Base-by-base conservation (phyloP, 2,888 invertebrate genomes). In the Phlogophora meticulosa region DNA sequence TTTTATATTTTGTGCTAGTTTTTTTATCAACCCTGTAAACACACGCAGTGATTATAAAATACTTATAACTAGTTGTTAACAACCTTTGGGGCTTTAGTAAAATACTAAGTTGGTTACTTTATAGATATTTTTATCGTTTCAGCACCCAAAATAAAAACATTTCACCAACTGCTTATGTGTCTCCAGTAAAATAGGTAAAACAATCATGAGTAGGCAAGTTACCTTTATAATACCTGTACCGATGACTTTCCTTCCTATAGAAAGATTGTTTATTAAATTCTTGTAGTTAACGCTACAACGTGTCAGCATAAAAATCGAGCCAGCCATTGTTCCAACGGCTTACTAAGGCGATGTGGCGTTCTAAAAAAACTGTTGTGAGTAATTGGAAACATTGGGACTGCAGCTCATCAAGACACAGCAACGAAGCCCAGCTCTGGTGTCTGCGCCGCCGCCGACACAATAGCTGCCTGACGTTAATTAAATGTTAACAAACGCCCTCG, bases 401-500 rank as follows among this genome's bases (percentile, higher is more conserved):
- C 88, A 91, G 76, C 87, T 85, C 86, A 84, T 86, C 86, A 85
- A 88, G 83, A 84, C 82, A 81, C 73, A 81, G 82, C 77, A 67
- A 80, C 75, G 77, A 76, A 89, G 90, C 88, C 87, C 86, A 88
- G 86, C 85, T 89, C 90, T 88, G 87, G 87, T 92, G 92, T 87
- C 89, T 85, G 77, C 79, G 83, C 81, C 88, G 88, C 86, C 87
- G 88, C 88, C 91, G 87, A 92, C 93, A 94, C 95, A 95, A 95
- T 94, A 88, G 91, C 92, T 91, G 89, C 89, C 91, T 93, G 92
- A 92, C 94, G 93, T 94, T 95, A 95, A 95, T 95, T 94, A 95
- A 95, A 95, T 95, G 95, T 94, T 95, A 95, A 95, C 95, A 95
- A 95, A 95, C 95, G 94, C 94, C 93, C 94, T 95, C 91, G 92